These are phyloP conservation scores for Apodemus agrarius DNA, from an alignment of 2,797 vertebrate genomes.

Conservation along the genomic window DNA sequence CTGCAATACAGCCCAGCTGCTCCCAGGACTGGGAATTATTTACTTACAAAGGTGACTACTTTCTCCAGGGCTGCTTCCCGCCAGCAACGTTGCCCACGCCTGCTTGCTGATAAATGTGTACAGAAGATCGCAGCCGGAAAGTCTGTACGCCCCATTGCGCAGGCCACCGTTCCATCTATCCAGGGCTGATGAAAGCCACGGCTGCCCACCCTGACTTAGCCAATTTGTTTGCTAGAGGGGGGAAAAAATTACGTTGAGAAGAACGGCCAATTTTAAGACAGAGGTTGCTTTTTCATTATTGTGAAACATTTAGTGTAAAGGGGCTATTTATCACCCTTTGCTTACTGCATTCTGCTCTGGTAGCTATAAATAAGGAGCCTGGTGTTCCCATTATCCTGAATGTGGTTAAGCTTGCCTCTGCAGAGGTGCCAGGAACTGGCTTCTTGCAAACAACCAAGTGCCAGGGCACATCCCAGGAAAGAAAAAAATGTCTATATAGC, in stretches of 20 bases:
- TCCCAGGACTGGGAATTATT: conserved; percentile 80
- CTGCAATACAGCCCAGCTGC: conserved; percentile 70
- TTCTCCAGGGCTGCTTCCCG: conserved; percentile 79
- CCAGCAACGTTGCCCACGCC: conserved; percentile 71
- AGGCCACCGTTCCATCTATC: conserved; percentile 82
- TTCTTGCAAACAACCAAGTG: rapidly evolving
- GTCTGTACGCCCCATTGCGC: conserved; percentile 82
- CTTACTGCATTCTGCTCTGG: conserved; percentile 22
- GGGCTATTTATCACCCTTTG: conserved; percentile 63
- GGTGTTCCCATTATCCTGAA: not conserved
- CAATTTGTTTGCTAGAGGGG: conserved; percentile 80
- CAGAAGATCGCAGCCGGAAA: conserved; percentile 82
- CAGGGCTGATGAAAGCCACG: conserved; percentile 82
- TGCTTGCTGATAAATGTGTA: conserved; percentile 79
- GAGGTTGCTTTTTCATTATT: conserved; percentile 70
- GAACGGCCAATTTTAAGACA: conserved; percentile 70
- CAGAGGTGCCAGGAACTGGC: not conserved
- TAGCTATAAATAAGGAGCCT: conserved; percentile 51
- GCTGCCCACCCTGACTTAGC: conserved; percentile 77
- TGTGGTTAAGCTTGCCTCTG: not conserved
- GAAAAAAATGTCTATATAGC: not conserved
- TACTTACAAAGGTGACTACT: conserved; percentile 77
- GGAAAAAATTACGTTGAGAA: conserved; percentile 50
- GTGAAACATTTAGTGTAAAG: conserved; percentile 65
- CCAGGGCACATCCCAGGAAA: rapidly evolving